Conservation (phyloP, 2,888 invertebrate genomes). For the Pollenia amentaria region DNA sequence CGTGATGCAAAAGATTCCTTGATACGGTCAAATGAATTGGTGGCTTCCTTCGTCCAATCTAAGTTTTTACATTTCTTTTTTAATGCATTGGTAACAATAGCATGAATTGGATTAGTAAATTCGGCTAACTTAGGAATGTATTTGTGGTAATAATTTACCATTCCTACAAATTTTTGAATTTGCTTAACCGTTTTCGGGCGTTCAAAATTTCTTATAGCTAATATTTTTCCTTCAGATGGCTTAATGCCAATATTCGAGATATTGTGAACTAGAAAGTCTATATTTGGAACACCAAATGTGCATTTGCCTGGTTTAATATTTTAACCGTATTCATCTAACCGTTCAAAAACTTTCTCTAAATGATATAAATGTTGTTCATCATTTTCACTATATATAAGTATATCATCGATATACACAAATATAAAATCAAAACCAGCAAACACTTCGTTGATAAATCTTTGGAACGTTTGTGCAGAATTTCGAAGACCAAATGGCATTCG, state of each 20-base stretch:
- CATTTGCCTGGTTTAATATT: too few relatives aligned
- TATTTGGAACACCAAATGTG: background rate
- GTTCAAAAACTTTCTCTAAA: too few relatives aligned
- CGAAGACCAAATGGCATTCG: too few relatives aligned
- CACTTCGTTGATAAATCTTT: too few relatives aligned
- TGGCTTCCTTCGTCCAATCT: background rate
- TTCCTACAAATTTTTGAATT: background rate
- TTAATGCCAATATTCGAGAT: background rate
- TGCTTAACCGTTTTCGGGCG: background rate
- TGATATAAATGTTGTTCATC: too few relatives aligned
- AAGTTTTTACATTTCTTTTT: too few relatives aligned
- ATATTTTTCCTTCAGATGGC: background rate
- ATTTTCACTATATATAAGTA: too few relatives aligned
- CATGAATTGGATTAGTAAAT: background rate
- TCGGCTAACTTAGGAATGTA: background rate
- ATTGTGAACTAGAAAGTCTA: background rate
- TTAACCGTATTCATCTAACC: too few relatives aligned
- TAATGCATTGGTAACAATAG: too few relatives aligned
- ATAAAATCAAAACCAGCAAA: too few relatives aligned
- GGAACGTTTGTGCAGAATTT: too few relatives aligned
- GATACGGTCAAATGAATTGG: background rate
- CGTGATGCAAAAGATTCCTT: conserved; percentile 9
- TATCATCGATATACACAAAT: too few relatives aligned
- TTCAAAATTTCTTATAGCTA: background rate
- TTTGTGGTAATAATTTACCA: background rate